Base-by-base conservation (phyloP, 1,140 invertebrate species). In the Delia radicum region DNA sequence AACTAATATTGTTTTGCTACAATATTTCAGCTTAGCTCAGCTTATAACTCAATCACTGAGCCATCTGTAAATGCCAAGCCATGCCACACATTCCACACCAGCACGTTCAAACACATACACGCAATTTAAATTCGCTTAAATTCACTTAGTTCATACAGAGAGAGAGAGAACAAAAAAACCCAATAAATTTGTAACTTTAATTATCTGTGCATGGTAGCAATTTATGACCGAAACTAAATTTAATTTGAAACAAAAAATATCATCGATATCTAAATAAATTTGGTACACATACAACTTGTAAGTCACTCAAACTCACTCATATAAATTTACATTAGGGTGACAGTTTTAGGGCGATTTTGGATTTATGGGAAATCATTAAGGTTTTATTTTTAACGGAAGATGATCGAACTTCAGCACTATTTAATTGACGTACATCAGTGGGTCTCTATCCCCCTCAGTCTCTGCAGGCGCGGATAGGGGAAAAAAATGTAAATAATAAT, bases 161-260 rank as follows among this genome's bases (percentile, higher is more conserved):
- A 55, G 3, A 55, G 18, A n/a, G 24, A 21, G 2, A 55, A 21
- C 46, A 37, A 37, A 3, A 33, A 69, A 69, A 31, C 26, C 65
- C 29, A 37, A 69, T 69, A 69, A 69, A 69, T 69, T 69, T 33
- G 65, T 69, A 69, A 69, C 65, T 69, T 69, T 69, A 69, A 69
- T 69, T 69, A 69, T 69, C 65, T 37, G 65, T 33, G 29, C 65
- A 69, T 69, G 29, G 65, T 21, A 69, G 31, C 29, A 33, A 69
- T 69, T 69, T 69, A 69, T 69, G 65, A 69, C 29, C 65, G 65
- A 69, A 69, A 69, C 31, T 69, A 37, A 37, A 69, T 69, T 69
- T 69, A 69, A 69, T 69, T 69, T 69, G 29, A 69, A 69, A 69
- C 65, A 33, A 69, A 55, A n/a, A n/a, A n/a, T 33, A 69, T 21